Conservation (phyloP, 2,797 vertebrate genomes). For the Bradypus variegatus region DNA sequence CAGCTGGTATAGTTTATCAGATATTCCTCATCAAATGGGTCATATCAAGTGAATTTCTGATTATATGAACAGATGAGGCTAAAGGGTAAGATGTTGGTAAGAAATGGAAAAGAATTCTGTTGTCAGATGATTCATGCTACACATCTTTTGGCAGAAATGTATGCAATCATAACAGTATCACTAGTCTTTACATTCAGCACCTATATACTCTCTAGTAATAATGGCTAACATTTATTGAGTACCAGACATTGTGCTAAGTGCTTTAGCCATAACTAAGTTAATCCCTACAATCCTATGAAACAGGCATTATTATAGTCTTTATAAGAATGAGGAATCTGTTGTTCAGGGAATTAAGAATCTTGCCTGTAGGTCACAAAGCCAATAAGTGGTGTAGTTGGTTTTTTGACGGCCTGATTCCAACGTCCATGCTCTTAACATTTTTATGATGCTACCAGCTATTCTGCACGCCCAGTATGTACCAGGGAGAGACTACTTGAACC, state of each 20-base stretch:
- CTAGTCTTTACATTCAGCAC: not conserved
- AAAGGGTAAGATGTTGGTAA: constrained; percentile 20
- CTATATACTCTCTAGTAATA: not conserved
- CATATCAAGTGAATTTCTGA: not conserved
- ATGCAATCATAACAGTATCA: not conserved
- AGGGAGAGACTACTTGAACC: not conserved
- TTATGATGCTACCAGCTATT: not conserved
- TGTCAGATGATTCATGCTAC: not conserved
- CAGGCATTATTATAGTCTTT: not conserved
- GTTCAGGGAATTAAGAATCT: not conserved
- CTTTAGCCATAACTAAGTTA: not conserved
- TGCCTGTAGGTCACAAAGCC: not conserved
- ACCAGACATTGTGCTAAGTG: not conserved
- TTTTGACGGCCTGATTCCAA: not conserved
- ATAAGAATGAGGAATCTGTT: not conserved
- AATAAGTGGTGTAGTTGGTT: not conserved
- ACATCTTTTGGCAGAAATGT: not conserved
- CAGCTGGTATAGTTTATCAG: not conserved
- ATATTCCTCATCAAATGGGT: not conserved
- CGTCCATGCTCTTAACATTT: not conserved
- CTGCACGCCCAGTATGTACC: not conserved
- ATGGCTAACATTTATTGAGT: not conserved
- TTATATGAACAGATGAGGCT: constrained; percentile 35
- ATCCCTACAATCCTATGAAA: not conserved
- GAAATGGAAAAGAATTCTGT: constrained; percentile 15